Evolutionary conservation across 2,113 vertebrate species (phyloP).

Genomic region (Heliornis fulica): DNA sequence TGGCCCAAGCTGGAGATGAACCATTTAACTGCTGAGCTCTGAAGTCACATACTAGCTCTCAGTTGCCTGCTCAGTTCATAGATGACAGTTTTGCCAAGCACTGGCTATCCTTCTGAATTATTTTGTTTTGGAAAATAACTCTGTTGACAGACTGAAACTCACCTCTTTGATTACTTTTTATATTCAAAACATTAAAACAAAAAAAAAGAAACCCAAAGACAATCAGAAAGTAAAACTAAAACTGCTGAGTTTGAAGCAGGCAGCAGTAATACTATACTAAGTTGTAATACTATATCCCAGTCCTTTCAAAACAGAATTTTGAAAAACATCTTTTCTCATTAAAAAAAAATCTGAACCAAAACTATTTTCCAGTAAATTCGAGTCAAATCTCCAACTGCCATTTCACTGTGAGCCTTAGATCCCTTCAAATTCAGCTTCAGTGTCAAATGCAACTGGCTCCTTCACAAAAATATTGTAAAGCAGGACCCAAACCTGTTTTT

Average conservation of each 20-base stretch:
- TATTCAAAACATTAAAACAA: background rate
- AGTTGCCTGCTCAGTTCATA: background rate
- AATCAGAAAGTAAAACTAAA: background rate
- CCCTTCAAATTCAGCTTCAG: background rate
- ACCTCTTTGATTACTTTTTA: background rate
- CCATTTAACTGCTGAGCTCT: background rate
- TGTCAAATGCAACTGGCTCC: accelerated
- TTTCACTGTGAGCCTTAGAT: background rate
- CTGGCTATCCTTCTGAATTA: background rate
- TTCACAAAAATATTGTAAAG: background rate
- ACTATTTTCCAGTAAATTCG: background rate
- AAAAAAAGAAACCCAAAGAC: background rate
- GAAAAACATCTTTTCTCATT: background rate
- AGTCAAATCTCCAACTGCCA: background rate
- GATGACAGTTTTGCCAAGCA: background rate
- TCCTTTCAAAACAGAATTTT: background rate
- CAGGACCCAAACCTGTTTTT: background rate
- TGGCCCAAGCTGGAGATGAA: slow-evolving; percentile 6
- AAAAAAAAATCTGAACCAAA: background rate
- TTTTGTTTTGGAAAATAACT: background rate
- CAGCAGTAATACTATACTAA: no score
- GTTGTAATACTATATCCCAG: background rate
- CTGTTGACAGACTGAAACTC: background rate
- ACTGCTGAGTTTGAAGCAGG: background rate
- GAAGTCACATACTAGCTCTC: background rate